Evolutionary conservation across 2,888 invertebrate species (phyloP).

Genomic region (Parthenolecanium corni): DNA sequence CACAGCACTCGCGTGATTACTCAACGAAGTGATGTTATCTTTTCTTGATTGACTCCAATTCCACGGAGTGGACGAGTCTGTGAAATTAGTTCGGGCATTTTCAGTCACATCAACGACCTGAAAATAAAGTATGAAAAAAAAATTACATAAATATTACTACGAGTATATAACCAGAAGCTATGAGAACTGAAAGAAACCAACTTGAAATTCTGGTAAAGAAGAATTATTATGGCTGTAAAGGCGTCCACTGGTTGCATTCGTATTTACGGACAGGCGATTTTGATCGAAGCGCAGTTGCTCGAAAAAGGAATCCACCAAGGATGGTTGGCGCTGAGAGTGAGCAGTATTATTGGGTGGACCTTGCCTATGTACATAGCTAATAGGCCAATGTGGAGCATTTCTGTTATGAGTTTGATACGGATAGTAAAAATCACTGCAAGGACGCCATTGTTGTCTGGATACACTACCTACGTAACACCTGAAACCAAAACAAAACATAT

Average conservation of each 20-base stretch:
- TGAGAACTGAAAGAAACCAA: no score
- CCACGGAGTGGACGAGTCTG: neutral
- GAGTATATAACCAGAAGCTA: no score
- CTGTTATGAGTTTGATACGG: slow-evolving; percentile 36
- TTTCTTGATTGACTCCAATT: neutral
- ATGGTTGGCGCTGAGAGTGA: slow-evolving; percentile 33
- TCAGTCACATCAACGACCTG: slow-evolving; percentile 28
- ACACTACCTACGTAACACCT: slow-evolving; percentile 76
- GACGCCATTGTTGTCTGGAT: slow-evolving; percentile 67
- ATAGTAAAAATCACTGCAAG: slow-evolving; percentile 71
- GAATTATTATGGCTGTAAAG: slow-evolving; percentile 1
- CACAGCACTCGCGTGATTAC: slow-evolving; percentile 8
- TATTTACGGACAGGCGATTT: slow-evolving; percentile 5
- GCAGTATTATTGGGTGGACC: slow-evolving; percentile 62
- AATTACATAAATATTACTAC: no score
- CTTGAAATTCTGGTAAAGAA: slow-evolving; percentile 11
- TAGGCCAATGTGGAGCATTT: slow-evolving; percentile 52
- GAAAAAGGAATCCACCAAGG: slow-evolving; percentile 34
- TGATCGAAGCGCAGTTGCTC: slow-evolving; percentile 30
- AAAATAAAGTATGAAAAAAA: neutral
- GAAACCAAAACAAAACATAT: neutral
- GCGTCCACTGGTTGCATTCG: neutral
- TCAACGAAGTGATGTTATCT: neutral
- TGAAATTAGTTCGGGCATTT: neutral
- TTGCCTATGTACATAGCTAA: slow-evolving; percentile 67